phyloP scores from a whole-genome alignment of 2,888 invertebrate species.

The Tenthredo scrophulariae region DNA sequence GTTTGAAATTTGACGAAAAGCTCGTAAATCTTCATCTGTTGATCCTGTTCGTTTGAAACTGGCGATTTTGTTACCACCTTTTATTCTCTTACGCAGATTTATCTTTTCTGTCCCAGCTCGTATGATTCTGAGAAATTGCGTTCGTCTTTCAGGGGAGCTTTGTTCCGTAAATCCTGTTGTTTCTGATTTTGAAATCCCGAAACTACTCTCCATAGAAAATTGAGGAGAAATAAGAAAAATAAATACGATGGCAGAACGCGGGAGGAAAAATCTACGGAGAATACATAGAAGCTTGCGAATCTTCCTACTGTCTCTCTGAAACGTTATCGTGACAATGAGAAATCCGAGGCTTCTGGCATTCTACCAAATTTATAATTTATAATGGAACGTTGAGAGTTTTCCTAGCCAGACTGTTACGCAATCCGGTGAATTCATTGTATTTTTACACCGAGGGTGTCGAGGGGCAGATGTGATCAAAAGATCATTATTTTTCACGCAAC shows the following conservation, averaged over 20 bases:
- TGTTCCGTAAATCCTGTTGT: not conserved
- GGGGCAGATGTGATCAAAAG: slow-evolving; percentile 28
- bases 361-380: slow-evolving; percentile 38
- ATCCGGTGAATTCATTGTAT: slow-evolving; percentile 30
- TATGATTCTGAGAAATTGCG: not conserved
- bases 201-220: not conserved
- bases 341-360: slow-evolving; percentile 13
- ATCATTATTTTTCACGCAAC: not conserved
- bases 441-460: slow-evolving; percentile 24
- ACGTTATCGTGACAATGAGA: slow-evolving; percentile 46
- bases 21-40: not conserved
- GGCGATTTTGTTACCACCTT: slow-evolving; percentile 10
- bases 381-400: not conserved
- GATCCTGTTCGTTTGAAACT: not conserved
- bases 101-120: not conserved
- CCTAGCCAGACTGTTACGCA: slow-evolving; percentile 7
- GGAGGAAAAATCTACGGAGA: not conserved
- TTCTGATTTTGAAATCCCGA: not conserved
- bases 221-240: not conserved
- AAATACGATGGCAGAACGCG: not conserved
- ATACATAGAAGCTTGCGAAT: not conserved
- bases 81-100: not conserved
- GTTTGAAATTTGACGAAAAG: not conserved
- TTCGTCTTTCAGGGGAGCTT: not conserved
- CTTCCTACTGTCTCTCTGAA: not conserved